phyloP scores from a whole-genome alignment of 2,113 vertebrate genomes.

The Scophthalmus maximus region DNA sequence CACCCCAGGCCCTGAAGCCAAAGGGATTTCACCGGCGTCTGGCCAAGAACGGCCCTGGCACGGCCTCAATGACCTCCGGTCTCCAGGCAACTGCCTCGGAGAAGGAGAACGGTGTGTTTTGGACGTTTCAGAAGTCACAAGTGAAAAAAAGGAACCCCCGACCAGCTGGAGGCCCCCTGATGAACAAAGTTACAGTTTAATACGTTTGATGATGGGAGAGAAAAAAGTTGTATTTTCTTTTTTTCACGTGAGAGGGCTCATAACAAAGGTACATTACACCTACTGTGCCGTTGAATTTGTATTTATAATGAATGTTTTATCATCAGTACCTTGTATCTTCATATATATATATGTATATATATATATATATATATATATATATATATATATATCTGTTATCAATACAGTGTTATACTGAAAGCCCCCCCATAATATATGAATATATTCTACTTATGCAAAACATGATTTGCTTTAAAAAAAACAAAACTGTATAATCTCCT shows the following conservation, averaged over 20 bases:
- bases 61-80: conserved; percentile 74
- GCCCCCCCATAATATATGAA: too few relatives aligned
- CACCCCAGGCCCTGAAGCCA: conserved; percentile 60
- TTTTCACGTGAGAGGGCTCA: too few relatives aligned
- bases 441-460: too few relatives aligned
- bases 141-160: conserved; percentile 46
- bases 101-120: conserved; percentile 56
- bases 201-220: conserved; percentile 13
- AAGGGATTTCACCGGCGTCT: conserved; percentile 69
- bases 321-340: not conserved
- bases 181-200: conserved; percentile 31
- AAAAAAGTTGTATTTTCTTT: not conserved
- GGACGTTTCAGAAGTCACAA: conserved; percentile 66
- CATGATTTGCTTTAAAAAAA: not conserved
- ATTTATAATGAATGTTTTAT: too few relatives aligned
- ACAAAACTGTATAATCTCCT: not conserved
- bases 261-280: too few relatives aligned
- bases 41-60: conserved; percentile 61
- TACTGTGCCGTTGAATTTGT: too few relatives aligned
- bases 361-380: too few relatives aligned
- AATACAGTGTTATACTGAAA: too few relatives aligned
- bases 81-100: conserved; percentile 73
- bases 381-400: too few relatives aligned
- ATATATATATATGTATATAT: too few relatives aligned
- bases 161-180: conserved; percentile 46